Evolutionary conservation across 92 coral and sea anemone species (phyloP), one percentile per base, ranked within the genome.

Genomic region (Muricea muricata): DNA sequence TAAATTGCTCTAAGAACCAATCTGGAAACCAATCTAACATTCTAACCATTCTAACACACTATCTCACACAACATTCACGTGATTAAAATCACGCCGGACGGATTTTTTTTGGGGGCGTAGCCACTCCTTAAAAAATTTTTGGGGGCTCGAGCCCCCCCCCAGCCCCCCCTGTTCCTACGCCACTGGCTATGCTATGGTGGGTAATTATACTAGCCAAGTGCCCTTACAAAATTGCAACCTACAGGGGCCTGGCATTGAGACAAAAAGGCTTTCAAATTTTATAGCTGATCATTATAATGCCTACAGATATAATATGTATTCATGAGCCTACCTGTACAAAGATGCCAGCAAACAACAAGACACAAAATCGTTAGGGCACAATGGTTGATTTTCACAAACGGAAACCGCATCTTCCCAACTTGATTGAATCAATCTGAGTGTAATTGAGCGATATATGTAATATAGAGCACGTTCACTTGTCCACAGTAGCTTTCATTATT

Each of bases 391-490:
- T 42, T 72, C 65, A 10, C 61, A 23, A 24, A 33, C 60, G 34
- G 63, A 45, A 74, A 40, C 78, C 18, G 21, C 61, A 25, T 25
- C 80, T 45, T 74, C 37, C 34, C 2, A 23, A 25, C 21, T 18
- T 47, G 60, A 74, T 46, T 74, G 35, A 72, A 47, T 74, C 80
- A 47, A 74, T 24, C 78, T 13, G 23, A 45, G 63, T 1, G 34
- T 74, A 74, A 74, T 74, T 26, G 63, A 45, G 23, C 61, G 80
- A 74, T 33, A 45, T 55, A 74, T 74, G 32, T 63, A 24, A 50
- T 74, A 29, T 50, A 45, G 15, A 74, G 34, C 34, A 25, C 32
- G 29, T 48, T 47, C 78, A 72, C 54, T 9, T 72, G 78, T 10
- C 78, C 68, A 60, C 68, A 29, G 68, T 31, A 60, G 68, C n/a